These are phyloP conservation scores for Zhuqinia jingwanae DNA, from an alignment of 2,888 invertebrate genomes.

Conservation along the genomic window DNA sequence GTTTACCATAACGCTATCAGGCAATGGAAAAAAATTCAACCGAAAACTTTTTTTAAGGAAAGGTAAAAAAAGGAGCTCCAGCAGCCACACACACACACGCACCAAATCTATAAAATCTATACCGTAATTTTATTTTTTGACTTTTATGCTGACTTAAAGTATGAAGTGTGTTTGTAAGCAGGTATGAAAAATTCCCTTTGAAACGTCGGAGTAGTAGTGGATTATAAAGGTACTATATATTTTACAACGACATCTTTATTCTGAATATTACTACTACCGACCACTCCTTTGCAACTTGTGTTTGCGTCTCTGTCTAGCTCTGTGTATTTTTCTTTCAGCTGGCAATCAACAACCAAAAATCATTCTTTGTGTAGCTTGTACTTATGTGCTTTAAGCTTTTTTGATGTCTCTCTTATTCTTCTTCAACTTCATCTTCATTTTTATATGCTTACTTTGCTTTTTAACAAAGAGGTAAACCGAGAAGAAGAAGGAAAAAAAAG, in stretches of 20 bases:
- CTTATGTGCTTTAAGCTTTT: constrained; percentile 30
- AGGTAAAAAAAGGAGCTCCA: not conserved
- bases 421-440: constrained; percentile 19
- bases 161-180: not conserved
- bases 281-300: not conserved
- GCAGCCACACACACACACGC: not conserved
- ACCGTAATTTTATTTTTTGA: constrained; percentile 1
- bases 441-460: constrained; percentile 53
- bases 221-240: not conserved
- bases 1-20: constrained; percentile 20
- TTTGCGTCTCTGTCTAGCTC: not conserved
- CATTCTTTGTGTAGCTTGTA: not conserved
- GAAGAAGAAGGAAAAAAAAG: not conserved
- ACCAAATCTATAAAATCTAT: constrained; percentile 33
- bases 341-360: not conserved
- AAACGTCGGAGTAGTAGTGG: not conserved
- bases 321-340: constrained; percentile 1
- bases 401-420: constrained; percentile 39
- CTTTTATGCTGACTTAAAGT: constrained; percentile 11
- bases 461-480: constrained; percentile 49
- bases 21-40: not conserved
- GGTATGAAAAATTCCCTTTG: constrained; percentile 7
- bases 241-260: not conserved
- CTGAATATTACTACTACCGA: not conserved
- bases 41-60: not conserved